Evolutionary conservation across 2,888 invertebrate species (phyloP), one percentile per base, ranked within the genome.

Genomic region (Eucera pruinosa): DNA sequence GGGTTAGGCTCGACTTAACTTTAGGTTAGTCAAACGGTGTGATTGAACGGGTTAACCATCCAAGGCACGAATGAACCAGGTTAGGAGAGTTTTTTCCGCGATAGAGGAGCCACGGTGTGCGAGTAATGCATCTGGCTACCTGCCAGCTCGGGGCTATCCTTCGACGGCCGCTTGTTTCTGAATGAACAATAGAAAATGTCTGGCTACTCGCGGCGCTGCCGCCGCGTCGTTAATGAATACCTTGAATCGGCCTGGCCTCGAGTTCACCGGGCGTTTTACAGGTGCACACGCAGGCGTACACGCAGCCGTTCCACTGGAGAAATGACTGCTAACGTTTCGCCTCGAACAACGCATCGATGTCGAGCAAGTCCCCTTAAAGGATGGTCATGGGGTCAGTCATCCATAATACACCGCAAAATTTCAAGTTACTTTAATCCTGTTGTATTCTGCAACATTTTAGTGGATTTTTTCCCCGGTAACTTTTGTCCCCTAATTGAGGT

Each of bases 101-200:
- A 43, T 25, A 62, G 58, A 41, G 45, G 57, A 54, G 70, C 52
- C 64, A 67, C 54, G 55, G 52, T 18, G 50, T 27, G 70, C 61
- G 70, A 65, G 77, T 60, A 68, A 75, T 68, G 81, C 80, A 66
- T 66, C 77, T 85, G 84, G 82, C 85, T 83, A 75, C 74, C 73
- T 72, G 84, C 85, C 85, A 83, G 78, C 65, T 77, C 68, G 58
- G 60, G 78, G 73, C 84, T 78, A 78, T 74, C 69, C 79, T 74
- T 81, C 74, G 82, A 65, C 76, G 73, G 62, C 73, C 77, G 72
- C 69, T 79, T 55, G 74, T 85, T 84, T 85, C 85, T 84, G 85
- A 84, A 84, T 84, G 84, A 80, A 84, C 84, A 84, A 84, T 84
- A 83, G 85, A 83, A 84, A 81, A 84, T 85, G 85, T 85, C 84